phyloP scores from a whole-genome alignment of 2,888 invertebrate genomes.

The Ramazzottius varieornatus region DNA sequence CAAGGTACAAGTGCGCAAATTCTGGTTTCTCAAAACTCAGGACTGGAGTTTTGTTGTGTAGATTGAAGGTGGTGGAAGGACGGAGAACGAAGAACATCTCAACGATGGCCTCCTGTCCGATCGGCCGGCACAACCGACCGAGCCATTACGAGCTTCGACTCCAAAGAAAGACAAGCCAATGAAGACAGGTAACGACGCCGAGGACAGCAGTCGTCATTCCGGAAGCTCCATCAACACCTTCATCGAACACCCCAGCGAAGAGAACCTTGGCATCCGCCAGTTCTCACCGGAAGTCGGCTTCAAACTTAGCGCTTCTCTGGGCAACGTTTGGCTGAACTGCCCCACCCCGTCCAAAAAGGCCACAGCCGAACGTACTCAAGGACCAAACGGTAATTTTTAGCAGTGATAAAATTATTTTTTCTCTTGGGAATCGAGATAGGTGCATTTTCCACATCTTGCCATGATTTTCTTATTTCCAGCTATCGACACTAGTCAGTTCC shows the following conservation, averaged over 20 bases:
- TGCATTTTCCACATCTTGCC: too few relatives aligned
- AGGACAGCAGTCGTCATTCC: not conserved
- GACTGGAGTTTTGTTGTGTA: too few relatives aligned
- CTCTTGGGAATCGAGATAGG: too few relatives aligned
- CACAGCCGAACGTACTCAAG: not conserved
- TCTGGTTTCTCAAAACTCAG: too few relatives aligned
- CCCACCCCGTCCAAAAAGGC: not conserved
- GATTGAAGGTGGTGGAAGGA: not conserved
- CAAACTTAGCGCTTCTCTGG: not conserved
- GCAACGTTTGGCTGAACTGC: not conserved
- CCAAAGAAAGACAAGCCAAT: not conserved
- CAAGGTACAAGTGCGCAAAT: too few relatives aligned
- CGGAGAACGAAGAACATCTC: not conserved
- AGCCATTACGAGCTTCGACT: not conserved
- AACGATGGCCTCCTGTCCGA: not conserved
- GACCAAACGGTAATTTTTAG: not conserved
- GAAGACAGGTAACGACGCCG: not conserved
- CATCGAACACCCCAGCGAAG: not conserved
- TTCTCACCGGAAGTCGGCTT: not conserved
- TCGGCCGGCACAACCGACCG: not conserved
- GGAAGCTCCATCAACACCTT: not conserved
- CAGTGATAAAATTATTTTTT: too few relatives aligned
- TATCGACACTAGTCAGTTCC: too few relatives aligned
- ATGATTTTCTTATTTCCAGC: too few relatives aligned
- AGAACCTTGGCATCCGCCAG: not conserved